Percentiles rank a stretch among this genome's conserved stretches.
phyloP scores from a whole-genome alignment of 2,113 vertebrate species.

The Alligator mississippiensis region DNA sequence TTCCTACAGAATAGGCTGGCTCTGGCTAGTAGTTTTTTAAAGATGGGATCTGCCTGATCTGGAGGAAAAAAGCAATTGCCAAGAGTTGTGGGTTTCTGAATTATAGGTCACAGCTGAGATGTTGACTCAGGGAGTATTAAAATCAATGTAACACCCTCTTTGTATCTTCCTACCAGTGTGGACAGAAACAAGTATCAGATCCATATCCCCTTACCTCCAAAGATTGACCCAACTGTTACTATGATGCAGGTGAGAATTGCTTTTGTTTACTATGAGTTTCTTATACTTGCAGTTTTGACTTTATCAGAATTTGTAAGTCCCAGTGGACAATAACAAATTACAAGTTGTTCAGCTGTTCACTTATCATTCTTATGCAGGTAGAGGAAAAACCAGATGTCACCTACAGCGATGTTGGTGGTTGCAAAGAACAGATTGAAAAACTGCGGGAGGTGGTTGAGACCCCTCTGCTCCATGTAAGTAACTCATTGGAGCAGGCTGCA shows the following conservation, averaged over 20 bases:
- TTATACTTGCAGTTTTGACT: neutral
- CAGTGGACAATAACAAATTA: accelerated
- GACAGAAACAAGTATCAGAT: constrained; percentile 99
- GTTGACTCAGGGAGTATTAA: neutral
- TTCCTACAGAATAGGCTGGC: neutral
- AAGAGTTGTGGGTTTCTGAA: neutral
- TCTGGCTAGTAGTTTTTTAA: constrained; percentile 8
- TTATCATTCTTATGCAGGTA: constrained; percentile 79
- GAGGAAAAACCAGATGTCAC: constrained; percentile 99
- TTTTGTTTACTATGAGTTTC: neutral
- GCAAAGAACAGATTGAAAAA: constrained; percentile 99
- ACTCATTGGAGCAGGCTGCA: neutral
- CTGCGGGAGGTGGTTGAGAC: constrained; percentile 98
- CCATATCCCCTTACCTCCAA: constrained; percentile 97
- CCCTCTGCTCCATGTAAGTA: constrained; percentile 94
- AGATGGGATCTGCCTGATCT: neutral
- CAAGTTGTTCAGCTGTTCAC: neutral
- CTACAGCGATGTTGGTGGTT: constrained; percentile 98
- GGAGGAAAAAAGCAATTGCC: constrained; percentile 25
- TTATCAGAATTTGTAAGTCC: neutral
- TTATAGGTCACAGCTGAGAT: neutral
- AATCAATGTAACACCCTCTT: neutral
- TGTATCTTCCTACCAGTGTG: constrained; percentile 81
- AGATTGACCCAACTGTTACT: constrained; percentile 98
- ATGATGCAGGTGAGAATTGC: constrained; percentile 95